Conservation (phyloP, 1,140 invertebrate species). For the Rhizoglyphus robini region DNA sequence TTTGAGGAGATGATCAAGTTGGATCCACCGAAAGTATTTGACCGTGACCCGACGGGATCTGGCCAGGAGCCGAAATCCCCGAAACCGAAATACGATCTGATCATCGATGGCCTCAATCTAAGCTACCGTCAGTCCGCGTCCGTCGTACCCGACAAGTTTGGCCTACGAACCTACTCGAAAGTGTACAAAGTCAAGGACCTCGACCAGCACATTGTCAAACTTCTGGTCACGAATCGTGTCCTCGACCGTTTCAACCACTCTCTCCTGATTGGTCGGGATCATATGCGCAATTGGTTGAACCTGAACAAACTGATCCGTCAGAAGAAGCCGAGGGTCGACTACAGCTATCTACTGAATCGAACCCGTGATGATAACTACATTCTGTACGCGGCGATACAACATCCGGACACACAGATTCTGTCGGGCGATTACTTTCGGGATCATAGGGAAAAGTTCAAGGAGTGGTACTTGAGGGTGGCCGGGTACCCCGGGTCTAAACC, state of each 20-base stretch:
- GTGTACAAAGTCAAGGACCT: constrained; percentile 10
- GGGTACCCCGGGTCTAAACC: neutral
- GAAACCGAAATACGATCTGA: constrained; percentile 7
- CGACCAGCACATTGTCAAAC: constrained; percentile 2
- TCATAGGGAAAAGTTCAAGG: neutral
- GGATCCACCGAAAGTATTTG: too few relatives aligned
- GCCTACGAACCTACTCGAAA: constrained; percentile 7
- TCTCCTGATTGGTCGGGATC: constrained; percentile 12
- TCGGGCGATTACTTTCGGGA: constrained; percentile 13
- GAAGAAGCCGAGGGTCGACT: neutral
- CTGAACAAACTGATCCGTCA: neutral
- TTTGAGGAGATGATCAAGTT: constrained; percentile 6
- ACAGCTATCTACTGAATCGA: neutral
- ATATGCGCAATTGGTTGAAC: constrained; percentile 7
- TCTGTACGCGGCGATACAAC: constrained; percentile 16
- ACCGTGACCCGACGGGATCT: neutral
- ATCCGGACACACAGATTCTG: constrained; percentile 7
- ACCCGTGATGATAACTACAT: constrained; percentile 16
- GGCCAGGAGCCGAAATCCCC: neutral
- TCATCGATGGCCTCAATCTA: constrained; percentile 15
- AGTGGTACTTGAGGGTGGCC: constrained; percentile 9
- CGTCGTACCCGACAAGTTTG: neutral
- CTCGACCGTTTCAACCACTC: neutral
- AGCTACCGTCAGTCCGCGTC: neutral
- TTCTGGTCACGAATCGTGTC: constrained; percentile 20